A percentile compares a stretch with the other conserved stretches of the same genome.
These are phyloP conservation scores for Drosophila santomea DNA, from an alignment of 1,140 invertebrate species.

Conservation along the genomic window DNA sequence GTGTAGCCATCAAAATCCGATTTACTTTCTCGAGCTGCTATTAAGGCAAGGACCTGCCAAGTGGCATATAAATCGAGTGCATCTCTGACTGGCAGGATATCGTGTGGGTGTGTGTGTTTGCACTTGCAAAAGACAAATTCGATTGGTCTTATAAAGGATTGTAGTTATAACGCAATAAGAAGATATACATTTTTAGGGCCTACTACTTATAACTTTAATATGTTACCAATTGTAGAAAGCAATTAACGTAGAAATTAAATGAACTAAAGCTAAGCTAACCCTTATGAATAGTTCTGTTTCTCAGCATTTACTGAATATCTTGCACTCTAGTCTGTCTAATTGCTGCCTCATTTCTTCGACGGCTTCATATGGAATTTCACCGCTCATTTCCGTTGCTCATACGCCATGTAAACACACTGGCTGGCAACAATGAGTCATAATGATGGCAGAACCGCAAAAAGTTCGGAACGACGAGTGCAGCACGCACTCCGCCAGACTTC, in stretches of 20 bases:
- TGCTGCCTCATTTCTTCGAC: background rate
- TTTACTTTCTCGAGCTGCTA: constrained; percentile 49
- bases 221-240: no score
- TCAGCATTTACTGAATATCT: background rate
- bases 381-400: constrained; percentile 68
- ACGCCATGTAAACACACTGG: constrained; percentile 62
- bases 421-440: constrained; percentile 73
- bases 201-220: no score
- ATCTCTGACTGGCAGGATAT: constrained; percentile 3
- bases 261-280: no score
- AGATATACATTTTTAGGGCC: no score
- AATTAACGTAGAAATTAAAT: no score
- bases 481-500: constrained; percentile 66
- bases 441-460: constrained; percentile 40
- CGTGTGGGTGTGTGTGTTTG: background rate
- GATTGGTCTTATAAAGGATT: background rate
- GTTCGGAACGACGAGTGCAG: constrained; percentile 34
- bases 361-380: background rate
- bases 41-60: constrained; percentile 44
- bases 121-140: background rate
- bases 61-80: constrained; percentile 57
- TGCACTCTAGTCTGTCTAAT: background rate
- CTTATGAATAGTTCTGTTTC: no score
- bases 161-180: no score
- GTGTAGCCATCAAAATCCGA: constrained; percentile 69